phyloP scores from a whole-genome alignment of 2,797 vertebrate species.

The Rhadinocentrus ornatus region DNA sequence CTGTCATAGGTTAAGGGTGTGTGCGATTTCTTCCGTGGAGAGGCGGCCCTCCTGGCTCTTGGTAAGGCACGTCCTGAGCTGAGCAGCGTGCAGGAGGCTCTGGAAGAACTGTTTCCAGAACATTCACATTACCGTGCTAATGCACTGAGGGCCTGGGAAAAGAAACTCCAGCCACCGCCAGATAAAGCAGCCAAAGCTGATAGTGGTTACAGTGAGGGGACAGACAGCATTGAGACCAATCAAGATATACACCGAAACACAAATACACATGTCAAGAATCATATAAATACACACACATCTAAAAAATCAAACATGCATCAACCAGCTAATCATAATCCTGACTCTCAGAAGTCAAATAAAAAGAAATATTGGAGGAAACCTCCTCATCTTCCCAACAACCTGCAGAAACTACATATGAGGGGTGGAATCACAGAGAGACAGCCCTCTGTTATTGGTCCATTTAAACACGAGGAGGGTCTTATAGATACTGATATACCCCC shows the following conservation, averaged over 20 bases:
- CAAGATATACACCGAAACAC: constrained; percentile 24
- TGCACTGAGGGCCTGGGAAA: constrained; percentile 82
- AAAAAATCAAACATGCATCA: constrained; percentile 11
- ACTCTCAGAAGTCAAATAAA: constrained; percentile 42
- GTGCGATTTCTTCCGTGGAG: constrained; percentile 93
- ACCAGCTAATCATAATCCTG: constrained; percentile 27
- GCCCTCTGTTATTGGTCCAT: constrained; percentile 50
- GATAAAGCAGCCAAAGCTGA: constrained; percentile 85
- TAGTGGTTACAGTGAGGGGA: constrained; percentile 82
- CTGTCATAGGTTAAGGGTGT: constrained; percentile 85
- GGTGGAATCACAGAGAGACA: constrained; percentile 44
- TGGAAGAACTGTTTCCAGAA: constrained; percentile 91
- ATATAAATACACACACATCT: constrained; percentile 14
- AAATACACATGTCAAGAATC: constrained; percentile 35
- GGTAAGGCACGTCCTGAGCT: constrained; percentile 89
- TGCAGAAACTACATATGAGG: constrained; percentile 75
- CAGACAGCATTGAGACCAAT: constrained; percentile 37
- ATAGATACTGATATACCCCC: constrained; percentile 45
- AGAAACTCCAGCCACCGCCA: constrained; percentile 80
- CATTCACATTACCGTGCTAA: constrained; percentile 78
- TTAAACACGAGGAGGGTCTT: constrained; percentile 67
- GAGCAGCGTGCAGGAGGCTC: constrained; percentile 85
- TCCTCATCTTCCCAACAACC: constrained; percentile 69
- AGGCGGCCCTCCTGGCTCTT: constrained; percentile 91
- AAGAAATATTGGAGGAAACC: constrained; percentile 59